Evolutionary conservation across 2,113 vertebrate species (phyloP), one percentile per base, ranked within the genome.

Genomic region (Proterorhinus semilunaris): DNA sequence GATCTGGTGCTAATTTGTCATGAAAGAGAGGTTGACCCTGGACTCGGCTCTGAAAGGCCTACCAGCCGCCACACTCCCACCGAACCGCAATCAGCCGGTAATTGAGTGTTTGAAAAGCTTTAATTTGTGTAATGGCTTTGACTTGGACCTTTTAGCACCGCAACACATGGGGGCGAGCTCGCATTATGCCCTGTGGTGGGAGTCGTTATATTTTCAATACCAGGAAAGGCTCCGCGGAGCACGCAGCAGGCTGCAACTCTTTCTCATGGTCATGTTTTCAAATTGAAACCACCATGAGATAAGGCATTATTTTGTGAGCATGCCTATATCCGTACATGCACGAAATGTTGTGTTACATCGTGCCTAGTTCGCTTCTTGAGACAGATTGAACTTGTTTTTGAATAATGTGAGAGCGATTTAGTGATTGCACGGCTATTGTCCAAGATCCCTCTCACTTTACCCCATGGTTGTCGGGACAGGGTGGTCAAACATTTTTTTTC

Each of bases 1-100:
- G 70, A 70, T 68, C 72, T 68, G 67, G 76, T 27, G 49, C 53
- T 72, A 69, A 82, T 83, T 78, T 72, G 63, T 43, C 36, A 78
- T 80, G 72, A 75, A 73, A 78, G 75, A 43, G 47, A 79, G 74
- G 59, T 70, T 42, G 42, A 74, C 72, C 70, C 70, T 58, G 49
- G 54, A 43, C 53, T 78, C 62, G 50, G 42, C 44, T 21, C 27
- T 2, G 36, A 64, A 58, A 62, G 7, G 58, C 58, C 42, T 44
- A 42, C n/a, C 45, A 43, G 57, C 65, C n/a, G 46, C 80, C n/a
- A 46, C 80, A 66, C 54, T 47, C 46, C 64, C 44, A 48, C 44
- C 49, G 13, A 2, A 10, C 8, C 17, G 53, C 46, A 71, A 66
- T 67, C 51, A 57, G 51, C 21, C 27, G 10, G 17, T 83, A 79